These are phyloP conservation scores for Cladorhizidae sp. DNA, from an alignment of 37 sponge, comb jelly and placozoan species.

Conservation along the genomic window DNA sequence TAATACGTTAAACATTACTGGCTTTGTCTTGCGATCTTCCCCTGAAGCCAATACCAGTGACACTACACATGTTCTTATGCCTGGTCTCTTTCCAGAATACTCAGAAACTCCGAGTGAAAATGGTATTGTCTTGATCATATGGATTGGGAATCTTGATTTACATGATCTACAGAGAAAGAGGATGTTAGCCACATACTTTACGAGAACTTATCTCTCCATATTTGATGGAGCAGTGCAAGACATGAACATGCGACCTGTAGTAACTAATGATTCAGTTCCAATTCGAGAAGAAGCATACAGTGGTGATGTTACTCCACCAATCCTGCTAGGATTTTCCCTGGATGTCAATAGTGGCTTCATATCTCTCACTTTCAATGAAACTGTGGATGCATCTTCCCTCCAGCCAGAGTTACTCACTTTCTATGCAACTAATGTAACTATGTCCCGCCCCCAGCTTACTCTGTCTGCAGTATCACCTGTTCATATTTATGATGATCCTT, in stretches of 20 bases:
- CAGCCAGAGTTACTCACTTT: conserved; percentile 6
- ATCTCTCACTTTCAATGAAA: conserved; percentile 81
- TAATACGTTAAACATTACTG: conserved; percentile 45
- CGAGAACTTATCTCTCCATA: conserved; percentile 53
- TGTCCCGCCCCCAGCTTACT: conserved; percentile 16
- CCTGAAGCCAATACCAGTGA: conserved; percentile 53
- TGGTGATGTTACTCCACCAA: conserved; percentile 65
- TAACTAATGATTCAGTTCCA: conserved; percentile 26
- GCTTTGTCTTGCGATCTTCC: conserved; percentile 28
- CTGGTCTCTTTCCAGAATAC: conserved; percentile 52
- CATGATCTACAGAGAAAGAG: conserved; percentile 63
- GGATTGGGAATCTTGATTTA: conserved; percentile 54
- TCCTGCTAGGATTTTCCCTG: conserved; percentile 45
- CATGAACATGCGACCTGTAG: conserved; percentile 61
- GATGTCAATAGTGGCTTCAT: conserved; percentile 75
- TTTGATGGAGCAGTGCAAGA: conserved; percentile 46
- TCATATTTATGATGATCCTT: conserved; percentile 36
- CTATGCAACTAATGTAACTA: conserved; percentile 30
- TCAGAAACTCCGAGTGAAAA: conserved; percentile 55
- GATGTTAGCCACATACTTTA: conserved; percentile 28
- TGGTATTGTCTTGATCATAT: conserved; percentile 45
- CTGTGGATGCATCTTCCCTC: conserved; percentile 55
- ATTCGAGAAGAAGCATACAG: conserved; percentile 10
- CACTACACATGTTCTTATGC: conserved; percentile 34
- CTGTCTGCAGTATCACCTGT: conserved; percentile 24